Percentiles rank a stretch among this genome's conserved stretches.
These are phyloP conservation scores for Cecropterus lyciades DNA, from an alignment of 1,140 invertebrate genomes.

Conservation along the genomic window DNA sequence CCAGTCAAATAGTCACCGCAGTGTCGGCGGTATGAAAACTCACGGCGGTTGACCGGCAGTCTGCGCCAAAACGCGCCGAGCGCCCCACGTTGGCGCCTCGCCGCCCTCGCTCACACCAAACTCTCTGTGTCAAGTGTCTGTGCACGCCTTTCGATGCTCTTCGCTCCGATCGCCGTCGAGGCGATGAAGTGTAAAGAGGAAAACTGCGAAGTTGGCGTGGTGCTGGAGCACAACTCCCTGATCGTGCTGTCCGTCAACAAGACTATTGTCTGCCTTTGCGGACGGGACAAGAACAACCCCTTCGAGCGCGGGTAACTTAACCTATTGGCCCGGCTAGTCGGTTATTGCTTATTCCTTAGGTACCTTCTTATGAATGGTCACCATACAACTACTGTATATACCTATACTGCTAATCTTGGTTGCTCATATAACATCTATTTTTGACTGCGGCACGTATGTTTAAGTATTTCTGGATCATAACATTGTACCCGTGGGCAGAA, in stretches of 20 bases:
- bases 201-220: slow-evolving; percentile 83
- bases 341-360: neutral
- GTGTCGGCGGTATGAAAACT: slow-evolving; percentile 63
- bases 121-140: slow-evolving; percentile 62
- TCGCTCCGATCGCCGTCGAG: slow-evolving; percentile 75
- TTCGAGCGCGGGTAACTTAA: slow-evolving; percentile 80
- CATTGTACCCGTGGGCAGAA: slow-evolving; percentile 1
- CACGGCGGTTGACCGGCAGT: slow-evolving; percentile 62
- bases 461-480: slow-evolving; percentile 12
- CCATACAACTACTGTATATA: neutral
- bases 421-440: neutral
- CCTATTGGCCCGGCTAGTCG: slow-evolving; percentile 9
- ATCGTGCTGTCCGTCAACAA: slow-evolving; percentile 81
- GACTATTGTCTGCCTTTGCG: slow-evolving; percentile 82
- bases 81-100: slow-evolving; percentile 56
- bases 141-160: slow-evolving; percentile 79
- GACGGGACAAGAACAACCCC: slow-evolving; percentile 73
- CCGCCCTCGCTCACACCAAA: slow-evolving; percentile 46
- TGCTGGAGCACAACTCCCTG: slow-evolving; percentile 80
- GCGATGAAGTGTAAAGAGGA: slow-evolving; percentile 85
- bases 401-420: neutral
- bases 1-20: slow-evolving; percentile 73
- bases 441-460: neutral
- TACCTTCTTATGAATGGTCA: neutral
- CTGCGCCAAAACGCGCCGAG: slow-evolving; percentile 69